Evolutionary conservation across 2,113 vertebrate genomes (phyloP).

Genomic region (Phrynosoma platyrhinos): DNA sequence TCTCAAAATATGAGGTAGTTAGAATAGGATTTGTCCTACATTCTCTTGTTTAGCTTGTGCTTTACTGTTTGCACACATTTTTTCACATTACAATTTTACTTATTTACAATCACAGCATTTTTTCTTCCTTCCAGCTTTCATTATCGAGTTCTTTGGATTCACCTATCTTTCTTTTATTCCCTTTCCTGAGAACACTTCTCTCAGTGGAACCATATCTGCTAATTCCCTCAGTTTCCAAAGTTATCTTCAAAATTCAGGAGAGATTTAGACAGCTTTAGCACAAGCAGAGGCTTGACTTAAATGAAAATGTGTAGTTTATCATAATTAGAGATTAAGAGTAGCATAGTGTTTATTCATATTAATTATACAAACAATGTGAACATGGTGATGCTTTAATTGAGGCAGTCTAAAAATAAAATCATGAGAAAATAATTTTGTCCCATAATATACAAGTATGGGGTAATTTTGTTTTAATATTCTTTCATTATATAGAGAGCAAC

Average conservation of each 20-base stretch:
- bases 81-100: not conserved
- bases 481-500: conserved; percentile 31
- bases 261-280: conserved; percentile 32
- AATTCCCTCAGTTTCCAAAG: conserved; percentile 39
- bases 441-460: conserved; percentile 28
- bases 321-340: conserved; percentile 38
- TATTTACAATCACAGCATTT: conserved; percentile 11
- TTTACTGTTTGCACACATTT: conserved; percentile 3
- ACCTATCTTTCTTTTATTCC: conserved; percentile 17
- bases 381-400: conserved; percentile 39
- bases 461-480: conserved; percentile 53
- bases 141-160: conserved; percentile 18
- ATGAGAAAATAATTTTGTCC: conserved; percentile 29
- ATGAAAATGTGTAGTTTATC: conserved; percentile 34
- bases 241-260: conserved; percentile 45
- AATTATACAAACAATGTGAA: conserved; percentile 44
- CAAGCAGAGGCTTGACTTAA: conserved; percentile 39
- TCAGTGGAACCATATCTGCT: conserved; percentile 14
- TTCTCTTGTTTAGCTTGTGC: not conserved
- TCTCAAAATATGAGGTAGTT: not conserved
- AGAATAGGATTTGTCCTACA: not conserved
- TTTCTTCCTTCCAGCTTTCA: conserved; percentile 33
- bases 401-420: conserved; percentile 35
- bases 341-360: conserved; percentile 39
- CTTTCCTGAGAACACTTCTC: conserved; percentile 6